Evolutionary conservation across 2,888 invertebrate species (phyloP).

Genomic region (Sarcophaga variegata): DNA sequence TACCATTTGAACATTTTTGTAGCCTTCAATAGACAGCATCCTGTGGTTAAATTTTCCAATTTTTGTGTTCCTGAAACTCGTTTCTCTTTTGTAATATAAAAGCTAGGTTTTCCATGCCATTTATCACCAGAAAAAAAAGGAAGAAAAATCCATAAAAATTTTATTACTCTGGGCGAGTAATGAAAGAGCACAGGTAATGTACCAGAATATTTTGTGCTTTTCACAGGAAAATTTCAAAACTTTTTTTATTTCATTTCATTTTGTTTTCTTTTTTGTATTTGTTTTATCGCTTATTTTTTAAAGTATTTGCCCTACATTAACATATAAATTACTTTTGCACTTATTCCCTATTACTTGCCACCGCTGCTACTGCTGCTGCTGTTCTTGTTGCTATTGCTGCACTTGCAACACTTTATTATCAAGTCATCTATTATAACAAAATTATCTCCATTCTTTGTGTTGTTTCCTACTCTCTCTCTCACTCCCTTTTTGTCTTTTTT

Average conservation of each 20-base stretch:
- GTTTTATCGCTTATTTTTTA: constrained; percentile 10
- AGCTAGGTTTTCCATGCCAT: too few relatives aligned
- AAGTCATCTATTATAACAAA: constrained; percentile 68
- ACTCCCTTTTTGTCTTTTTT: background rate
- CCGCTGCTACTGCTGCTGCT: background rate
- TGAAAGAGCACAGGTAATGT: too few relatives aligned
- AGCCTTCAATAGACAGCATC: too few relatives aligned
- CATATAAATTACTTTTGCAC: constrained; percentile 68
- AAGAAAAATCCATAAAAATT: too few relatives aligned
- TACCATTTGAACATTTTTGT: too few relatives aligned
- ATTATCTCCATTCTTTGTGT: constrained; percentile 45
- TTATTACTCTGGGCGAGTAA: too few relatives aligned
- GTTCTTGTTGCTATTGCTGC: constrained; percentile 4
- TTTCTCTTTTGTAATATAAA: too few relatives aligned
- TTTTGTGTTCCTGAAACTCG: too few relatives aligned
- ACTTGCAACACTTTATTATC: constrained; percentile 55
- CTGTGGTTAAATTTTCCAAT: too few relatives aligned
- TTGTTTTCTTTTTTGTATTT: background rate
- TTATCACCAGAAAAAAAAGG: too few relatives aligned
- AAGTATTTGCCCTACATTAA: constrained; percentile 63
- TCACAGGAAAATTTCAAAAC: background rate
- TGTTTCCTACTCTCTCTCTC: background rate
- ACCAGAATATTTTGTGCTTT: background rate
- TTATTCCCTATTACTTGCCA: constrained; percentile 43
- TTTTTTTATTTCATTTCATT: background rate